These are phyloP conservation scores for Ophion ellenae DNA, from an alignment of 2,888 invertebrate species.

Conservation along the genomic window DNA sequence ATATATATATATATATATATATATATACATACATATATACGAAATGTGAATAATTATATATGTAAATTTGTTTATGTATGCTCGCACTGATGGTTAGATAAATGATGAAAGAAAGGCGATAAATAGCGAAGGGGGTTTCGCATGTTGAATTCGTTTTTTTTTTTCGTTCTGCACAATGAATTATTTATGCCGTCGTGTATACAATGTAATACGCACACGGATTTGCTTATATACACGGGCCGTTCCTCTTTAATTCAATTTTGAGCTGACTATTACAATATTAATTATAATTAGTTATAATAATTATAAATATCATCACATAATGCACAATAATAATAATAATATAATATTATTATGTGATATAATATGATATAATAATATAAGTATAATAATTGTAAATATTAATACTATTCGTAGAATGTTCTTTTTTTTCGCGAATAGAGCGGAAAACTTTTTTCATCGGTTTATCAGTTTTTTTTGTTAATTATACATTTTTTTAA, in stretches of 20 bases:
- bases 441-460: too few species aligned
- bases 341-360: too few species aligned
- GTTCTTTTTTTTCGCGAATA: too few species aligned
- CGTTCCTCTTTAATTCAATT: not conserved
- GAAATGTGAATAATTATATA: constrained; percentile 53
- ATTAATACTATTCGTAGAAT: too few species aligned
- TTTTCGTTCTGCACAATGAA: constrained; percentile 69
- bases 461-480: too few species aligned
- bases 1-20: too few species aligned
- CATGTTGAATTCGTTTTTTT: constrained; percentile 70
- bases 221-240: not conserved
- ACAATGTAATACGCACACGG: constrained; percentile 29
- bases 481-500: too few species aligned
- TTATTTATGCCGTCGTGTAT: constrained; percentile 65
- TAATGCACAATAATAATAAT: too few species aligned
- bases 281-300: not conserved
- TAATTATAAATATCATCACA: too few species aligned
- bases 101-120: constrained; percentile 66
- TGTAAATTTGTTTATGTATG: constrained; percentile 58
- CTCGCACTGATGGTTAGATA: constrained; percentile 63
- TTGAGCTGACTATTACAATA: not conserved
- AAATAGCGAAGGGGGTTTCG: constrained; percentile 69
- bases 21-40: not conserved
- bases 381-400: too few species aligned
- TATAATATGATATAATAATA: too few species aligned